phyloP scores from a whole-genome alignment of 2,888 invertebrate species.

The Agrochola lychnidis region DNA sequence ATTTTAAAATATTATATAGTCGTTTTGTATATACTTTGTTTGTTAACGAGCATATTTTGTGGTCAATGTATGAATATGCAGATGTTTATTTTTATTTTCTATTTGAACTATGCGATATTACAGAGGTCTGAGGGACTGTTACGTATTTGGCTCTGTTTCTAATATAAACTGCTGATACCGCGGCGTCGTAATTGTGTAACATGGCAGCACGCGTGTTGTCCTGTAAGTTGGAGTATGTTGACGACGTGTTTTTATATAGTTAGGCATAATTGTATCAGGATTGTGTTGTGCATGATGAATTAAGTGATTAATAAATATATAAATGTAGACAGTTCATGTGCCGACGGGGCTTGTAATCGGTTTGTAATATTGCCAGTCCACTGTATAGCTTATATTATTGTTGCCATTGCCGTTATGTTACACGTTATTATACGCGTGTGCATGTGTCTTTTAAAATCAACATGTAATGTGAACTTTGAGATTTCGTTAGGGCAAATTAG shows the following conservation, averaged over 20 bases:
- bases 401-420: slow-evolving; percentile 17
- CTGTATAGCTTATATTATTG: slow-evolving; percentile 19
- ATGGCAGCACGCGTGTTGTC: slow-evolving; percentile 30
- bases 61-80: slow-evolving; percentile 53
- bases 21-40: slow-evolving; percentile 70
- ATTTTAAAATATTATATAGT: slow-evolving; percentile 67
- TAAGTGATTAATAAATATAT: slow-evolving; percentile 36
- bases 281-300: slow-evolving; percentile 37
- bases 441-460: slow-evolving; percentile 25
- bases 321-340: slow-evolving; percentile 19
- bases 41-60: slow-evolving; percentile 67
- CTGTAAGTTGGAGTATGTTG: slow-evolving; percentile 58
- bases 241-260: slow-evolving; percentile 66
- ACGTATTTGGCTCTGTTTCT: slow-evolving; percentile 30
- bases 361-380: slow-evolving; percentile 32
- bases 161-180: slow-evolving; percentile 20
- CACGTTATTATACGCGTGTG: slow-evolving; percentile 7
- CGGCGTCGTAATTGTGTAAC: slow-evolving; percentile 34
- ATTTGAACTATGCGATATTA: slow-evolving; percentile 44
- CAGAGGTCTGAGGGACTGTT: slow-evolving; percentile 42
- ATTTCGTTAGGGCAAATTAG: slow-evolving; percentile 3
- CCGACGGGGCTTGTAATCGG: slow-evolving; percentile 37
- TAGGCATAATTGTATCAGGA: slow-evolving; percentile 49
- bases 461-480: slow-evolving; percentile 24
- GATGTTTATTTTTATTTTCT: slow-evolving; percentile 52